Percentiles rank a stretch among this genome's conserved stretches.
Evolutionary conservation across 2,113 vertebrate species (phyloP).

Genomic region (Tachysurus vachellii): DNA sequence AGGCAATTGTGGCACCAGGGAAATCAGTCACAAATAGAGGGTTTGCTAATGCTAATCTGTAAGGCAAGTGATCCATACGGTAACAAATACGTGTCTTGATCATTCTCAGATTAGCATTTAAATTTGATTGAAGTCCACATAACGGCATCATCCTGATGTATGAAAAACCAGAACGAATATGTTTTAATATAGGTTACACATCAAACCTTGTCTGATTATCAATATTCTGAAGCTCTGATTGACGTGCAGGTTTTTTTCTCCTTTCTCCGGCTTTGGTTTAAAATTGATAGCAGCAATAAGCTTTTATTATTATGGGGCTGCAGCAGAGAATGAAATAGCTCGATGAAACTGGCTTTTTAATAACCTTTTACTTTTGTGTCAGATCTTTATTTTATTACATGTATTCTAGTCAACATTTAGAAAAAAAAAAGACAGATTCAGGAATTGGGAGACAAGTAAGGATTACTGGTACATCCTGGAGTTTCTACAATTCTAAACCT

Average conservation of each 20-base stretch:
- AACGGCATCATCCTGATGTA: background rate
- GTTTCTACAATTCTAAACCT: background rate
- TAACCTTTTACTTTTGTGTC: background rate
- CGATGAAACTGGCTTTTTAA: background rate
- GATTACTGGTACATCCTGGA: background rate
- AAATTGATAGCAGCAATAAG: conserved; percentile 9
- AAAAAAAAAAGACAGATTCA: background rate
- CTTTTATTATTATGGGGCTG: background rate
- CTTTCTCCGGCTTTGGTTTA: background rate
- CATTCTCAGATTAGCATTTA: background rate
- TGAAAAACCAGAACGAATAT: background rate
- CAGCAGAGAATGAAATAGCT: conserved; percentile 5
- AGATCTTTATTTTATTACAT: conserved; percentile 18
- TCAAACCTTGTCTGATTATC: background rate
- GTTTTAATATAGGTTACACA: background rate
- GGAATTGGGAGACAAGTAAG: background rate
- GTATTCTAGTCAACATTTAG: background rate
- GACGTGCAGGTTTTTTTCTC: background rate
- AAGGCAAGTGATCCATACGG: background rate
- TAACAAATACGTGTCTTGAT: background rate
- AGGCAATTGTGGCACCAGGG: background rate
- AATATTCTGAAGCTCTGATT: background rate
- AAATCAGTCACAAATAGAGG: background rate
- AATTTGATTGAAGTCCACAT: background rate
- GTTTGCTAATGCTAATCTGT: background rate